Evolutionary conservation across 2,888 invertebrate species (phyloP).

Genomic region (Drosophila diplacantha): DNA sequence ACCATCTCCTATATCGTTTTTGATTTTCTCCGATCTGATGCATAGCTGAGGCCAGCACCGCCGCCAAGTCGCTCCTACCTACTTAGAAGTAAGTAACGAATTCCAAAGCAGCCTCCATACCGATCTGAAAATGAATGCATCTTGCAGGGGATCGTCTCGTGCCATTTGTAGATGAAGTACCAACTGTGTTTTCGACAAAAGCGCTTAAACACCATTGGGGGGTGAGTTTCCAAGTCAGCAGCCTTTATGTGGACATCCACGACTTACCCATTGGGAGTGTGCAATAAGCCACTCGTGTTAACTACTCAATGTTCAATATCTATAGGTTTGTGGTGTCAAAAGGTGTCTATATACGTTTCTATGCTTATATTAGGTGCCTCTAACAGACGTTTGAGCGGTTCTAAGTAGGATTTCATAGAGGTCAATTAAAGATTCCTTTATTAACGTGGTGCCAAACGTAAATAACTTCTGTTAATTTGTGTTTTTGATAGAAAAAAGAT

Average conservation of each 20-base stretch:
- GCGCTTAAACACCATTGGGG: slow-evolving; percentile 53
- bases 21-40: not conserved
- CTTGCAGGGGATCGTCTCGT: slow-evolving; percentile 35
- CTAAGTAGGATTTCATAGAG: slow-evolving; percentile 9
- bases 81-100: slow-evolving; percentile 9
- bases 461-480: not conserved
- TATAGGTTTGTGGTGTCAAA: slow-evolving; percentile 1
- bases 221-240: slow-evolving; percentile 45
- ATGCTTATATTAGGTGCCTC: slow-evolving; percentile 25
- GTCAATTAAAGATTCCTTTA: slow-evolving; percentile 2
- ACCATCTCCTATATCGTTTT: not conserved
- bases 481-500: not conserved
- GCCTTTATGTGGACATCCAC: too few relatives aligned
- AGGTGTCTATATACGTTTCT: slow-evolving; percentile 17
- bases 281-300: not conserved
- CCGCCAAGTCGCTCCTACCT: slow-evolving; percentile 4
- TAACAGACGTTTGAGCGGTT: slow-evolving; percentile 18
- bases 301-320: not conserved
- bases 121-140: not conserved
- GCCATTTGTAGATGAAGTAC: slow-evolving; percentile 45
- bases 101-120: too few relatives aligned
- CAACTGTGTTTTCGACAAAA: slow-evolving; percentile 26
- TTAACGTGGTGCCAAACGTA: slow-evolving; percentile 20
- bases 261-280: not conserved
- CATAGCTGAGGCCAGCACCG: slow-evolving; percentile 12